Evolutionary conservation across 2,797 vertebrate genomes (phyloP).

Genomic region (Oceanodroma leucorhoa): DNA sequence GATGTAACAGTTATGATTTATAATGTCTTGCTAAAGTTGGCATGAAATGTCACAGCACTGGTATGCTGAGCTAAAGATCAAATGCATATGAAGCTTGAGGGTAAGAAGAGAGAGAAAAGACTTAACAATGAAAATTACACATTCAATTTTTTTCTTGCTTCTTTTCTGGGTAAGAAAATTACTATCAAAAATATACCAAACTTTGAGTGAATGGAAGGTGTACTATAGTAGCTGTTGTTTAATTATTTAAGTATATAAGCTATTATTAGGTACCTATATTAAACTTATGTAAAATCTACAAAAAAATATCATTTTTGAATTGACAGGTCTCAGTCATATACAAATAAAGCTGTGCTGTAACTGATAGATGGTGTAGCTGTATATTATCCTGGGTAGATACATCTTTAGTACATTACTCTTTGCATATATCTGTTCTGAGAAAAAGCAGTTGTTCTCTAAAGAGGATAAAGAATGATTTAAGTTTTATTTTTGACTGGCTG

Average conservation of each 20-base stretch:
- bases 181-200: neutral
- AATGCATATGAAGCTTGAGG: neutral
- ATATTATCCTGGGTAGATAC: neutral
- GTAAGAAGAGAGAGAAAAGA: neutral
- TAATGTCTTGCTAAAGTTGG: neutral
- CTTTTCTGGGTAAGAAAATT: neutral
- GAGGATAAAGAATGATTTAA: slow-evolving; percentile 71
- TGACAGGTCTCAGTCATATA: neutral
- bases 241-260: neutral
- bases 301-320: neutral
- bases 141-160: neutral
- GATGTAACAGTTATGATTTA: neutral
- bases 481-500: slow-evolving; percentile 72
- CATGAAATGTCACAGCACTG: neutral
- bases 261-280: neutral
- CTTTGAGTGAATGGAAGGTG: neutral
- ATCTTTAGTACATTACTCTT: slow-evolving; percentile 56
- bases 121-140: neutral
- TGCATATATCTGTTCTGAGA: slow-evolving; percentile 34
- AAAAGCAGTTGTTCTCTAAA: slow-evolving; percentile 34
- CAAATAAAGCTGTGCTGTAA: neutral
- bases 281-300: neutral
- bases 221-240: neutral
- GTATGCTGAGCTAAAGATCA: neutral
- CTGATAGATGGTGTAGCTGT: neutral